Evolutionary conservation across 1,140 invertebrate species (phyloP).

Genomic region (Solen grandis): DNA sequence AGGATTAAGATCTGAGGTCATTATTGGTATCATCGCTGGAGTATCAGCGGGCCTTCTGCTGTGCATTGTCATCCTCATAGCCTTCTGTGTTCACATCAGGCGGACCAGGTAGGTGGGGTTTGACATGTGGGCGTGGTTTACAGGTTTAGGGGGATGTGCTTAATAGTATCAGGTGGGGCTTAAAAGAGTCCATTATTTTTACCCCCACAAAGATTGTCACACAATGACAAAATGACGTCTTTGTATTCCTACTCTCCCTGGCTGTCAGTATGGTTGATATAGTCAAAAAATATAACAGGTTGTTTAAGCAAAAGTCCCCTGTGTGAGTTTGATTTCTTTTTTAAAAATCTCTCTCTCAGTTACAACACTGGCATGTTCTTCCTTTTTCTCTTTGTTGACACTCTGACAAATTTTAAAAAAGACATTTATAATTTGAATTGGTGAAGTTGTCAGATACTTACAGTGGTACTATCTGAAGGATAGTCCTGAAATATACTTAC

Average conservation of each 20-base stretch:
- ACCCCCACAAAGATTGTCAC: background rate
- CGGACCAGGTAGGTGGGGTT: constrained; percentile 65
- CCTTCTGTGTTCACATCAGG: constrained; percentile 66
- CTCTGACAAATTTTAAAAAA: no score
- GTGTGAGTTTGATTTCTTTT: no score
- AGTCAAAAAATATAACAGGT: no score
- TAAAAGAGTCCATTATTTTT: background rate
- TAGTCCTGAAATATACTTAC: no score
- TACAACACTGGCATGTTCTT: no score
- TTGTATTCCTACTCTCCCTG: background rate
- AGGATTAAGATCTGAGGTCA: constrained; percentile 58
- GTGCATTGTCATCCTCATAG: constrained; percentile 65
- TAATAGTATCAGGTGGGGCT: background rate
- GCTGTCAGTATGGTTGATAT: background rate
- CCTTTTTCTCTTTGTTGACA: no score
- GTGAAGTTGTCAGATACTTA: no score
- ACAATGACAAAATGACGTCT: constrained; percentile 3
- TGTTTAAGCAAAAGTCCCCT: no score
- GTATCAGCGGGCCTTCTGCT: constrained; percentile 69
- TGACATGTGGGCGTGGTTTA: background rate
- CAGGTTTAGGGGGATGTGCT: background rate
- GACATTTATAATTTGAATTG: no score
- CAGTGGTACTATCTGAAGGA: no score
- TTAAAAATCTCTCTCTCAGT: no score
- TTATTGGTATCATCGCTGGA: constrained; percentile 72